Conservation (phyloP, 2,797 vertebrate genomes). For the Dromococcyx pavoninus region DNA sequence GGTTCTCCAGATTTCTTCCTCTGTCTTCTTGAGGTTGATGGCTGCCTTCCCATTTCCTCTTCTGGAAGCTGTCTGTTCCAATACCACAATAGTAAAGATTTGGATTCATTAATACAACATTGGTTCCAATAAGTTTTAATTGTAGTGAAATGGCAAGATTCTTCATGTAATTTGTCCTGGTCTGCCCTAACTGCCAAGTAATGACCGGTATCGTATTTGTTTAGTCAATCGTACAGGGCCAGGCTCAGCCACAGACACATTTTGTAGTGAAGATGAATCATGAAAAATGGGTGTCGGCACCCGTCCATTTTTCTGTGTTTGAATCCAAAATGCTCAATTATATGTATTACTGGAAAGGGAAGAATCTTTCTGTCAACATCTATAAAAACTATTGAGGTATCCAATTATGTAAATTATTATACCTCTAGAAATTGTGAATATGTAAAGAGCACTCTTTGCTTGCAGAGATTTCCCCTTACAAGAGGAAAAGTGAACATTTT, state of each 20-base stretch:
- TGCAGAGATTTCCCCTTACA: neutral
- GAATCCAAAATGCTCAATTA: slow-evolving; percentile 29
- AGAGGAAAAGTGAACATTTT: neutral
- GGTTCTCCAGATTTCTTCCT: slow-evolving; percentile 19
- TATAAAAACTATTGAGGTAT: neutral
- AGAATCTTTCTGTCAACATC: slow-evolving; percentile 30
- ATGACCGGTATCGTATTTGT: neutral
- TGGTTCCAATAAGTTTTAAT: slow-evolving; percentile 29
- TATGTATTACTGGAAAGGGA: slow-evolving; percentile 18
- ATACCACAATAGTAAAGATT: slow-evolving; percentile 33
- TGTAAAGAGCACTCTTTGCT: neutral
- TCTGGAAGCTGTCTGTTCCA: slow-evolving; percentile 40
- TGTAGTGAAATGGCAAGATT: neutral
- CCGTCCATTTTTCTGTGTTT: neutral
- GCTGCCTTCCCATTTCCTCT: slow-evolving; percentile 51
- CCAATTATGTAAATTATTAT: neutral
- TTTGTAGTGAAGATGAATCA: neutral
- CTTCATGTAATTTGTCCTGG: slow-evolving; percentile 18
- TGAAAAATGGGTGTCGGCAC: slow-evolving; percentile 1
- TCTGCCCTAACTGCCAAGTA: neutral
- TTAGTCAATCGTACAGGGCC: neutral
- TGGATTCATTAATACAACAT: neutral
- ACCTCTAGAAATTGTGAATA: neutral
- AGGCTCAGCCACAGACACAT: neutral
- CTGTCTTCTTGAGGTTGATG: slow-evolving; percentile 27